Conservation (phyloP, 2,888 invertebrate species). For the Alentia gelatinosa region DNA sequence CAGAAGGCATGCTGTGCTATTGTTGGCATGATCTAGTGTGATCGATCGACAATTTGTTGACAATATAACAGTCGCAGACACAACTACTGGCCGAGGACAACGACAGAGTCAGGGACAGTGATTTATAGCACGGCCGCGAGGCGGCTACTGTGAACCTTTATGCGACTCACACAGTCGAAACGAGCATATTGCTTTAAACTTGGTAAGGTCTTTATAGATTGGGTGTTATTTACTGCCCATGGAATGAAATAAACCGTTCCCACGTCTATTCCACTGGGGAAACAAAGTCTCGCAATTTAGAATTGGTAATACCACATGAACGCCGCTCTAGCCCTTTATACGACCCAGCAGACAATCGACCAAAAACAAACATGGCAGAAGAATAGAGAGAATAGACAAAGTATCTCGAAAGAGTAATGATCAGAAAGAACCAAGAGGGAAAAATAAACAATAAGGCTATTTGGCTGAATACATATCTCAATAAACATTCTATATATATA, state of each 20-base stretch:
- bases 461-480: too few species aligned
- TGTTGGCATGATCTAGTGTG: not conserved
- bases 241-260: not conserved
- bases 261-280: too few species aligned
- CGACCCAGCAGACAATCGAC: too few species aligned
- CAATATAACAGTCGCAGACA: not conserved
- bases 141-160: not conserved
- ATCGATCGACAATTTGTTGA: not conserved
- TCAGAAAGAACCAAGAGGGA: too few species aligned
- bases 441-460: too few species aligned
- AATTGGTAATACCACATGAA: too few species aligned
- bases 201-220: not conserved
- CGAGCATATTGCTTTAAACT: not conserved
- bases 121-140: not conserved
- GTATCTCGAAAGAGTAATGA: too few species aligned
- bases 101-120: not conserved
- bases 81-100: not conserved
- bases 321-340: too few species aligned
- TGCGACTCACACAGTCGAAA: not conserved
- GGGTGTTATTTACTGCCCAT: not conserved
- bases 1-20: not conserved
- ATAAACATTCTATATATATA: too few species aligned
- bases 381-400: too few species aligned
- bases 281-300: too few species aligned
- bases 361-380: too few species aligned